Base-by-base conservation (phyloP, 1,140 invertebrate genomes). In the Bicyclus anynana region DNA sequence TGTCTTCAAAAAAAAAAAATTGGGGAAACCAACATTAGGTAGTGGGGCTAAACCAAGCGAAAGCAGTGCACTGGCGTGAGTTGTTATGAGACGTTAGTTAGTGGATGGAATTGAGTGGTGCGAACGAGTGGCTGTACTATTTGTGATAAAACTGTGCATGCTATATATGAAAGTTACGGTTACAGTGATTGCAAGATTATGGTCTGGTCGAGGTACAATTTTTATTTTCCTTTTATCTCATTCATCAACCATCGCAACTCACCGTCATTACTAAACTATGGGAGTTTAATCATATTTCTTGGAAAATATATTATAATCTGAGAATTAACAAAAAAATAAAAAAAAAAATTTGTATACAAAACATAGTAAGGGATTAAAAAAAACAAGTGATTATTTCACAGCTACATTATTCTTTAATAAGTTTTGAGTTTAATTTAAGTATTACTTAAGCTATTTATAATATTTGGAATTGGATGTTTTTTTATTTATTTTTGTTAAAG, bases 151-250 rank as follows among this genome's bases (percentile, higher is more conserved):
- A 50, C 55, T 66, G 65, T 68, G 72, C 72, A 76, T 72, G 69
- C 49, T 53, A 40, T 44, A 59, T 55, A 48, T 62, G 54, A 53
- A 55, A 50, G 53, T 68, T 65, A 66, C 59, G 69, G 46, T 72
- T 71, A 62, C 74, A 71, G 71, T 69, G 58, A 67, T 59, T 47
- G 51, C 52, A 20, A n/a, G 47, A 52, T 72, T 73, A 72, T 73
- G 71, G 73, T 72, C 80, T 70, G 77, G 76, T 78, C 68, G 59
- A 82, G 81, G 81, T 84, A 82, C 76, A 69, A 58, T 69, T 67
- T 33, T 67, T 63, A 53, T 72, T 71, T 72, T 69, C 65, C 44
- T 50, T 26, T 21, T 40, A 13, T 47, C 20, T 52, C 52, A 64
- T 40, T 52, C 52, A 64, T 40, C 9, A 40, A 40, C 44, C 50